Conservation (phyloP, 2,113 vertebrate genomes). For the Ariopsis seemanni region DNA sequence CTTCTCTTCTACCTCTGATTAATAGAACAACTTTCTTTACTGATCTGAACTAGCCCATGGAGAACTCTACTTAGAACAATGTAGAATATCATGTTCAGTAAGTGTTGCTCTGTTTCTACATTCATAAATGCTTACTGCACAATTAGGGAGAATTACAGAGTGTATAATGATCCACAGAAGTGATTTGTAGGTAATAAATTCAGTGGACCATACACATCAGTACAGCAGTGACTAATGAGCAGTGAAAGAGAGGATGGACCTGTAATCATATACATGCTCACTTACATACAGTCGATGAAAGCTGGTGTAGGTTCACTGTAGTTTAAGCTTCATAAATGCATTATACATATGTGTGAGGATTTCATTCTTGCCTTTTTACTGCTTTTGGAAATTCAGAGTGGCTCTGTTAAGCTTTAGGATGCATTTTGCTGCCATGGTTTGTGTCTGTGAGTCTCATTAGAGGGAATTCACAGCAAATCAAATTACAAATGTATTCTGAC, state of each 20-base stretch:
- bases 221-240: not conserved
- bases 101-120: not conserved
- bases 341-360: not conserved
- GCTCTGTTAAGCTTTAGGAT: not conserved
- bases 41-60: not conserved
- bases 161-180: not conserved
- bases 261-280: not conserved
- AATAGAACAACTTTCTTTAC: slow-evolving; percentile 10
- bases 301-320: not conserved
- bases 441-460: not conserved
- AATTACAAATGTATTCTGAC: not conserved
- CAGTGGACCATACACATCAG: not conserved
- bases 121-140: not conserved
- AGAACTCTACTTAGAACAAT: not conserved
- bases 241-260: not conserved
- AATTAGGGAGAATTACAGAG: slow-evolving; percentile 1
- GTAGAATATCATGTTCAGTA: not conserved
- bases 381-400: not conserved
- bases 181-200: not conserved
- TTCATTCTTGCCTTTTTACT: not conserved
- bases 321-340: not conserved
- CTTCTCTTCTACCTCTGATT: not conserved
- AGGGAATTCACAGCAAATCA: not conserved
- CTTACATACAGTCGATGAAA: not conserved
- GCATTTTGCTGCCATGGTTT: not conserved